Evolutionary conservation across 1,140 invertebrate genomes (phyloP).

Genomic region (Camponotus floridanus): DNA sequence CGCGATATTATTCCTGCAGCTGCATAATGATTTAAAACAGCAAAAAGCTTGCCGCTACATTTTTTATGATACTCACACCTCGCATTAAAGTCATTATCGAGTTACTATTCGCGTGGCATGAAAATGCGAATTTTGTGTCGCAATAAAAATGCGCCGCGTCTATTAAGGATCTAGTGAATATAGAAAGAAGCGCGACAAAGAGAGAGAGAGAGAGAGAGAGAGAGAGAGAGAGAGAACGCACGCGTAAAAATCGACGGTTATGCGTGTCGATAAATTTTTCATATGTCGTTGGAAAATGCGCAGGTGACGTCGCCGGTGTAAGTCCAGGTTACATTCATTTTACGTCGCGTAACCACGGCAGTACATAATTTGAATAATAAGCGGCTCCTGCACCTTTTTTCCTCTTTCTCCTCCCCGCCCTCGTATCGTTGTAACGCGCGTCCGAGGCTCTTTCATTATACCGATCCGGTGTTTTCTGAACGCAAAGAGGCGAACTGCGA

Average conservation of each 20-base stretch:
- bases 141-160: slow-evolving; percentile 36
- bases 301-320: slow-evolving; percentile 52
- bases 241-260: slow-evolving; percentile 58
- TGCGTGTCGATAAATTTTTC: slow-evolving; percentile 61
- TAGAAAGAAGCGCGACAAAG: neutral
- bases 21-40: neutral
- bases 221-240: neutral
- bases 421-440: slow-evolving; percentile 22
- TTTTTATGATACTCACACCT: neutral
- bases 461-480: slow-evolving; percentile 53
- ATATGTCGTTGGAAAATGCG: slow-evolving; percentile 53
- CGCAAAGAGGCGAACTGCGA: slow-evolving; percentile 14
- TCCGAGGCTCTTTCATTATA: slow-evolving; percentile 56
- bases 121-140: slow-evolving; percentile 47
- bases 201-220: neutral
- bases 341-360: slow-evolving; percentile 38
- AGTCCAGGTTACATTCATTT: slow-evolving; percentile 44
- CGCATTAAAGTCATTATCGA: slow-evolving; percentile 36
- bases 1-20: slow-evolving; percentile 3
- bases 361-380: slow-evolving; percentile 60
- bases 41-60: slow-evolving; percentile 6
- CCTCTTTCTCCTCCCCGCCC: neutral
- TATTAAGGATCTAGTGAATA: slow-evolving; percentile 13
- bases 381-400: neutral
- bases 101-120: neutral